phyloP scores from a whole-genome alignment of 2,888 invertebrate genomes.

The Phytoseiulus persimilis region DNA sequence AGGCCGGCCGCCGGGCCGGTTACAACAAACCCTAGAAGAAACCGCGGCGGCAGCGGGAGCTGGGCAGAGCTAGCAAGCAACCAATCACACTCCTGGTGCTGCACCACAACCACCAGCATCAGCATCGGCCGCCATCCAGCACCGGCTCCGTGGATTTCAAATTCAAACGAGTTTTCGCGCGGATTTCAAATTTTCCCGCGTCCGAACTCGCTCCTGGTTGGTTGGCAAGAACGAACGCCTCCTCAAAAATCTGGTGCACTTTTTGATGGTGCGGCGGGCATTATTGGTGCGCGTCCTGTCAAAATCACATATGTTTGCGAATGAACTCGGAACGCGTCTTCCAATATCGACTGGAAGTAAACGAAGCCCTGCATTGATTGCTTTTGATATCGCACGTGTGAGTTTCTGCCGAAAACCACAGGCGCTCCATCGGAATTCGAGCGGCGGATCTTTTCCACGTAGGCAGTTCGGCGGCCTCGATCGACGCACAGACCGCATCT shows the following conservation, averaged over 20 bases:
- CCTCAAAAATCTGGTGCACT: slow-evolving; percentile 28
- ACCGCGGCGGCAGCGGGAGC: background rate
- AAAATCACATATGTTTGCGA: background rate
- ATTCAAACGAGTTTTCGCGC: slow-evolving; percentile 38
- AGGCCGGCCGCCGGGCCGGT: background rate
- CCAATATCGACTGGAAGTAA: too few relatives aligned
- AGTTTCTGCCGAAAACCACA: too few relatives aligned
- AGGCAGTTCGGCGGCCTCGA: background rate
- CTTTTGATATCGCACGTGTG: too few relatives aligned
- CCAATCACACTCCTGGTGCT: background rate
- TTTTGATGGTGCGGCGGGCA: slow-evolving; percentile 22
- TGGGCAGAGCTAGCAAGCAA: background rate
- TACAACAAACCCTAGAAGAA: background rate
- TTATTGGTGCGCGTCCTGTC: background rate
- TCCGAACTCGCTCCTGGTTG: background rate
- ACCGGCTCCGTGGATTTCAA: slow-evolving; percentile 7
- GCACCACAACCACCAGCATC: background rate
- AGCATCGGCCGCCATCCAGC: background rate
- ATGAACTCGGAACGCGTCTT: background rate
- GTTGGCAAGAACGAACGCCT: slow-evolving; percentile 8
- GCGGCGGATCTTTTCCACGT: background rate
- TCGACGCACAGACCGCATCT: background rate
- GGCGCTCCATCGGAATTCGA: too few relatives aligned
- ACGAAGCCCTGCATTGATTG: too few relatives aligned
- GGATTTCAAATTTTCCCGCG: slow-evolving; percentile 33